Evolutionary conservation across 2,888 invertebrate genomes (phyloP).

Genomic region (Coecobrya sp.): DNA sequence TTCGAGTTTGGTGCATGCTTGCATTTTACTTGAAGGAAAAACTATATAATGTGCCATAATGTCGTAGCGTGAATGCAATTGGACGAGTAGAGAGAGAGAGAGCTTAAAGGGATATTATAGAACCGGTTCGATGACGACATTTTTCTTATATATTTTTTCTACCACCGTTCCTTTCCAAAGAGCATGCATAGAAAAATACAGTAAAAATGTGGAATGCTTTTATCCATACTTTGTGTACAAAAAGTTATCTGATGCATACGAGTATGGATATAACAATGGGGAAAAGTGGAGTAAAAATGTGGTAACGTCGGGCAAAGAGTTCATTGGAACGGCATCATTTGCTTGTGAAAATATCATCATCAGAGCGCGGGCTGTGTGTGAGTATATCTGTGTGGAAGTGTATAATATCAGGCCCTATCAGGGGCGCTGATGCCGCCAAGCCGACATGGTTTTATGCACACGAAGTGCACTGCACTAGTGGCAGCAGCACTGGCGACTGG

Average conservation of each 20-base stretch:
- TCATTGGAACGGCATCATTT: constrained; percentile 68
- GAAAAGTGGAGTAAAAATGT: constrained; percentile 44
- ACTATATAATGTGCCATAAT: constrained; percentile 34
- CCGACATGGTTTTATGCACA: constrained; percentile 50
- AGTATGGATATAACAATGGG: neutral
- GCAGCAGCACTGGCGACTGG: no score
- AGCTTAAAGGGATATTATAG: neutral
- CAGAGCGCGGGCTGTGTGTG: neutral
- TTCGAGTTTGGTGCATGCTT: constrained; percentile 59
- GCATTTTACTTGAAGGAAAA: constrained; percentile 6
- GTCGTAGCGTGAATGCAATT: neutral
- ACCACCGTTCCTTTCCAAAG: neutral
- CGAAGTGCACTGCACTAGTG: constrained; percentile 14
- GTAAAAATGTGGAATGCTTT: neutral
- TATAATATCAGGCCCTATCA: constrained; percentile 31
- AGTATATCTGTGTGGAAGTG: no score
- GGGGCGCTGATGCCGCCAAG: neutral
- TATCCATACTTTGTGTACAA: neutral
- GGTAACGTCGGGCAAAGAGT: constrained; percentile 56
- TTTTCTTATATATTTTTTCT: neutral
- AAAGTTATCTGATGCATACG: neutral
- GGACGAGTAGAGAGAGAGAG: neutral
- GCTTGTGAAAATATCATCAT: constrained; percentile 35
- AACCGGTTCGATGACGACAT: neutral
- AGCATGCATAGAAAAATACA: neutral